Percentiles rank a stretch among this genome's conserved stretches.
Conservation (phyloP, 1,140 invertebrate species). For the Arctopsyche grandis region DNA sequence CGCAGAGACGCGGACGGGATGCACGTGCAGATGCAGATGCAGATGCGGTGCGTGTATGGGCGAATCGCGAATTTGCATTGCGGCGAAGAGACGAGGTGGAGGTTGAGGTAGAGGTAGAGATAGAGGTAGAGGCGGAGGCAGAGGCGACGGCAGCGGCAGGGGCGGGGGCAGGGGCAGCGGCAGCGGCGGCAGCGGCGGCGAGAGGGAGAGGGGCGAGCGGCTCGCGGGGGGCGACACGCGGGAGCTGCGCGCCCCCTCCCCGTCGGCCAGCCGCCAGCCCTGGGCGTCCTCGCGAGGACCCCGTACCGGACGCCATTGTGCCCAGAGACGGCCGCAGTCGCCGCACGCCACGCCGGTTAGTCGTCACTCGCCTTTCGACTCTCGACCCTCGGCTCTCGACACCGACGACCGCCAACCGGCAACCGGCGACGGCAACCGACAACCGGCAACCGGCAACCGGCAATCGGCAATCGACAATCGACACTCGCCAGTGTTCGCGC, state of each 20-base stretch:
- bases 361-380: neutral
- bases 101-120: neutral
- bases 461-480: too few species aligned
- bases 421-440: too few species aligned
- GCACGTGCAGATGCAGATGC: neutral
- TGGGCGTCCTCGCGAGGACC: conserved; percentile 33
- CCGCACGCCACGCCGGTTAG: conserved; percentile 22
- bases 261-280: conserved; percentile 32
- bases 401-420: too few species aligned
- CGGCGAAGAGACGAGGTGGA: neutral
- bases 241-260: conserved; percentile 13
- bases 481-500: neutral
- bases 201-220: neutral
- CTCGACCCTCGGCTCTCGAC: too few species aligned
- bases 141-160: neutral
- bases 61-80: neutral
- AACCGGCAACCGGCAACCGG: too few species aligned
- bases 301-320: conserved; percentile 30
- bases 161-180: too few species aligned
- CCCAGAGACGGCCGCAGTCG: conserved; percentile 34
- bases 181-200: neutral
- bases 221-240: conserved; percentile 2
- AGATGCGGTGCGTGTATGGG: neutral
- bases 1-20: neutral
- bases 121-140: neutral